Evolutionary conservation across 2,113 vertebrate species (phyloP).

Genomic region (Alosa alosa): DNA sequence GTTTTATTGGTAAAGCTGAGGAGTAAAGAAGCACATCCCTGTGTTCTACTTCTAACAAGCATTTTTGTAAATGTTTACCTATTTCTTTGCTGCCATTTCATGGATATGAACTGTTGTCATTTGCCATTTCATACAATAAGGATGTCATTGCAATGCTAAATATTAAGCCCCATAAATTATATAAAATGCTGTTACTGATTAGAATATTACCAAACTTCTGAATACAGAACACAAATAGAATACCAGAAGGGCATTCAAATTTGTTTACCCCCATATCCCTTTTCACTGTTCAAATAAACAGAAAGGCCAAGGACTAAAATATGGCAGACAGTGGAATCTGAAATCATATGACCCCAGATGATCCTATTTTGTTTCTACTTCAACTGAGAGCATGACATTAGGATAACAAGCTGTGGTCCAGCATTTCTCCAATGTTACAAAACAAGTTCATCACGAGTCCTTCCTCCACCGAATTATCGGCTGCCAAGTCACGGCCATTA

Average conservation of each 20-base stretch:
- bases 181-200: not conserved
- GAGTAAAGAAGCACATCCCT: too few relatives aligned
- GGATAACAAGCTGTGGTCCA: not conserved
- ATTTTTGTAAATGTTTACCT: not conserved
- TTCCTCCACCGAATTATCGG: slow-evolving; percentile 28
- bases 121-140: not conserved
- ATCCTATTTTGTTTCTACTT: not conserved
- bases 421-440: slow-evolving; percentile 14
- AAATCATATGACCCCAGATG: slow-evolving; percentile 2
- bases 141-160: not conserved
- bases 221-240: not conserved
- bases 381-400: slow-evolving; percentile 12
- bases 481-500: slow-evolving; percentile 35
- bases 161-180: not conserved
- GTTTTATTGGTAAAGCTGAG: too few relatives aligned
- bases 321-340: not conserved
- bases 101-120: not conserved
- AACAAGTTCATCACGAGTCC: slow-evolving; percentile 33
- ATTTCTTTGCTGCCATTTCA: not conserved
- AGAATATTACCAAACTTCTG: not conserved
- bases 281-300: not conserved
- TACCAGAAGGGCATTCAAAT: not conserved
- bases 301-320: not conserved
- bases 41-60: too few relatives aligned
- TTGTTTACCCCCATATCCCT: not conserved